Evolutionary conservation across 2,888 invertebrate genomes (phyloP).

Genomic region (Ptychoptera contaminata): DNA sequence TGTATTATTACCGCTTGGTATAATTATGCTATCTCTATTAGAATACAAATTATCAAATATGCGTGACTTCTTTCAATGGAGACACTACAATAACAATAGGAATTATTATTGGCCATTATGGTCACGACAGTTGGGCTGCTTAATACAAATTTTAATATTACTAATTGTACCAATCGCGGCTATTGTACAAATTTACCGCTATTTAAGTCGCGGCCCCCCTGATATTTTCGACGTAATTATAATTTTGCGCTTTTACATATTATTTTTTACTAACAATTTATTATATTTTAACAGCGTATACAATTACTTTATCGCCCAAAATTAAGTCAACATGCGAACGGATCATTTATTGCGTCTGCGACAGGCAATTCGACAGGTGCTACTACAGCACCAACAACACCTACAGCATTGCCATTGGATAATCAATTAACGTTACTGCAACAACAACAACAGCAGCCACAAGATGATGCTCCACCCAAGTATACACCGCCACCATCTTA

Average conservation of each 20-base stretch:
- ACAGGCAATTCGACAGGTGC: slow-evolving; percentile 12
- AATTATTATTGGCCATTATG: slow-evolving; percentile 67
- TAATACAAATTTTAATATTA: slow-evolving; percentile 60
- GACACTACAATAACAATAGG: slow-evolving; percentile 20
- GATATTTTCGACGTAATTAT: slow-evolving; percentile 70
- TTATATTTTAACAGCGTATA: slow-evolving; percentile 66
- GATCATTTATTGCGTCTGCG: slow-evolving; percentile 13
- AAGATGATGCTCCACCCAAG: slow-evolving; percentile 74
- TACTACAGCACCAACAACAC: slow-evolving; percentile 11
- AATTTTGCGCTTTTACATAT: no score
- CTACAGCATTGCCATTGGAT: slow-evolving; percentile 8
- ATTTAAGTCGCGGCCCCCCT: slow-evolving; percentile 66
- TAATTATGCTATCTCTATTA: slow-evolving; percentile 57
- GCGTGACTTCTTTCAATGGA: slow-evolving; percentile 50
- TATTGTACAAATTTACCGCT: slow-evolving; percentile 49
- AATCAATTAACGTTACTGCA: no score
- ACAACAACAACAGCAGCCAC: background rate
- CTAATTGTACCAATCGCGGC: slow-evolving; percentile 45
- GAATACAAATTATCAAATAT: slow-evolving; percentile 55
- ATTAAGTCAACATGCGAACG: slow-evolving; percentile 6
- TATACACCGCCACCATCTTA: slow-evolving; percentile 89
- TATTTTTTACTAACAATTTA: no score
- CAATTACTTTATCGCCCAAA: slow-evolving; percentile 66
- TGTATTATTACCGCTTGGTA: slow-evolving; percentile 63
- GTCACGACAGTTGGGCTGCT: slow-evolving; percentile 61